phyloP scores from a whole-genome alignment of 2,888 invertebrate genomes.

The Serripes groenlandicus region DNA sequence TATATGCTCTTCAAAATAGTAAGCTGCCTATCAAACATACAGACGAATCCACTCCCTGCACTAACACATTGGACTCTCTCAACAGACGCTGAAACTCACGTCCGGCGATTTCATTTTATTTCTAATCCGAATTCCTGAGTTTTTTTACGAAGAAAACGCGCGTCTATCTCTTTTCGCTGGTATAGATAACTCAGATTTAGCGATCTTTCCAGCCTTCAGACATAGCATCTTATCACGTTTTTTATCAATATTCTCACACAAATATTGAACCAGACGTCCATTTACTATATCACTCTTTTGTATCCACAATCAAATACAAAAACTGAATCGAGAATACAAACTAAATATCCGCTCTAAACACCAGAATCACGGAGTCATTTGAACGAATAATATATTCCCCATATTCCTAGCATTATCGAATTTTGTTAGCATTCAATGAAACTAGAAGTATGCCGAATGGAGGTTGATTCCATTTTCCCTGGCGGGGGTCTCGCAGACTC shows the following conservation, averaged over 20 bases:
- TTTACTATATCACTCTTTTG: too few species aligned
- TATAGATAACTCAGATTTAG: background rate
- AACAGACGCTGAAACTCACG: constrained; percentile 1
- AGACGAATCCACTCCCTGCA: too few species aligned
- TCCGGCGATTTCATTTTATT: constrained; percentile 17
- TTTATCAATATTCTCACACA: background rate
- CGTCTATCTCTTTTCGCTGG: background rate
- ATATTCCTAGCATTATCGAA: constrained; percentile 17
- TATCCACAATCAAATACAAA: too few species aligned
- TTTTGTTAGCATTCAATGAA: constrained; percentile 22
- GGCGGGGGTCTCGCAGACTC: background rate
- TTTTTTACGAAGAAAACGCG: background rate
- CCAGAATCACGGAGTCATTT: too few species aligned
- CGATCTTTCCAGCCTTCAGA: background rate
- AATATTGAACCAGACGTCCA: too few species aligned
- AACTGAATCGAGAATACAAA: too few species aligned
- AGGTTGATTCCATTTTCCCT: background rate
- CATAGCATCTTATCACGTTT: background rate
- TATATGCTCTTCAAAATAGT: too few species aligned
- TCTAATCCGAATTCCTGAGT: background rate
- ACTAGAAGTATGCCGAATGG: constrained; percentile 24
- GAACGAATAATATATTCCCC: too few species aligned
- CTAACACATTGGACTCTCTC: too few species aligned
- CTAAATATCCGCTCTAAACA: too few species aligned
- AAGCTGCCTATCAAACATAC: too few species aligned